Evolutionary conservation across 2,113 vertebrate genomes (phyloP).

Genomic region (Heptranchias perlo): DNA sequence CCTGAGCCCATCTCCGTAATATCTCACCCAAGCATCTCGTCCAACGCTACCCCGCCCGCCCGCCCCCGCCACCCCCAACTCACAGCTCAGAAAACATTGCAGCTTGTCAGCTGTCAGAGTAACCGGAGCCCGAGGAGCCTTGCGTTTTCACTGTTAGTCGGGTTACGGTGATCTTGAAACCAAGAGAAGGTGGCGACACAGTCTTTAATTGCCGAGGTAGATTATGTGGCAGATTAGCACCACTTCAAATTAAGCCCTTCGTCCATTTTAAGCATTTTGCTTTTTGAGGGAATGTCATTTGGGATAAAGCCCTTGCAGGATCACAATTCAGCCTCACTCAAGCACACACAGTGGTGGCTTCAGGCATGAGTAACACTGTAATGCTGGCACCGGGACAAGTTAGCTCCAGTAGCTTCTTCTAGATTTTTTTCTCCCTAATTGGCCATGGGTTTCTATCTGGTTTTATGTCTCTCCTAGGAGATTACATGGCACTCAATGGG

Average conservation of each 20-base stretch:
- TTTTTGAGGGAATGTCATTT: not conserved
- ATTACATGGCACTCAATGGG: not conserved
- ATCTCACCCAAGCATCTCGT: not conserved
- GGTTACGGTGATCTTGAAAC: not conserved
- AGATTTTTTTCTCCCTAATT: not conserved
- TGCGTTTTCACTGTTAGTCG: not conserved
- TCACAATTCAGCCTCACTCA: not conserved
- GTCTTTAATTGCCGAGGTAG: not conserved
- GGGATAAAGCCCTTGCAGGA: not conserved
- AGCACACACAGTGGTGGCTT: too few relatives aligned
- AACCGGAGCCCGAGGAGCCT: not conserved
- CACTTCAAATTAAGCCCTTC: not conserved
- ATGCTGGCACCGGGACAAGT: too few relatives aligned
- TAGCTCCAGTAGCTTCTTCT: too few relatives aligned
- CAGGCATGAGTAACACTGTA: too few relatives aligned
- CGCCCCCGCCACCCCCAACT: too few relatives aligned
- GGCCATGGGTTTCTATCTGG: not conserved
- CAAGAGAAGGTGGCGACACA: not conserved
- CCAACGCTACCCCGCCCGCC: not conserved
- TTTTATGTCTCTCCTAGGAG: not conserved
- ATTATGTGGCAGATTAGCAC: not conserved
- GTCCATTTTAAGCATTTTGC: not conserved
- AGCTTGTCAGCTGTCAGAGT: not conserved
- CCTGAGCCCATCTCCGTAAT: not conserved
- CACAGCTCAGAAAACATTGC: not conserved